Conservation (phyloP, 2,888 invertebrate species). For the Tinea pellionella region DNA sequence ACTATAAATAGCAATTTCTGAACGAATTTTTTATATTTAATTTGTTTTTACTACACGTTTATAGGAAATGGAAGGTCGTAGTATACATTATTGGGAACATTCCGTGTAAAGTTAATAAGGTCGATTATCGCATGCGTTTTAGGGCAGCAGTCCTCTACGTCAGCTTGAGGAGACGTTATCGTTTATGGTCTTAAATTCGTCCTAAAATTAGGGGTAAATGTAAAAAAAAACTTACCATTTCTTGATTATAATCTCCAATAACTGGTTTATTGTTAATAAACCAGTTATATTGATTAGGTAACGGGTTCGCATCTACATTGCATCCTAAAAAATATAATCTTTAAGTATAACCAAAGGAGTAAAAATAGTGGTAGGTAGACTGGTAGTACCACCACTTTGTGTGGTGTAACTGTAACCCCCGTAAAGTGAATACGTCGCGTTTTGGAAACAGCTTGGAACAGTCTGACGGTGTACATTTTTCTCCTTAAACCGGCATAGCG, state of each 20-base stretch:
- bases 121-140: too few relatives aligned
- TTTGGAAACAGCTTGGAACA: too few relatives aligned
- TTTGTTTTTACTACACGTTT: not conserved
- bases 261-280: constrained; percentile 86
- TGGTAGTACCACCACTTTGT: too few relatives aligned
- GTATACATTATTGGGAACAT: not conserved
- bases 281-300: constrained; percentile 85
- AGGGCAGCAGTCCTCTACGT: too few relatives aligned
- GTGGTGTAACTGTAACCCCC: too few relatives aligned
- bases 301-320: constrained; percentile 89
- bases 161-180: too few relatives aligned
- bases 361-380: not conserved
- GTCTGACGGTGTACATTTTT: too few relatives aligned
- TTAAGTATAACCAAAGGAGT: not conserved
- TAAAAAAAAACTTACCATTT: constrained; percentile 69
- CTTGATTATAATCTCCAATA: constrained; percentile 84
- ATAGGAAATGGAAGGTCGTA: not conserved
- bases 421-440: too few relatives aligned
- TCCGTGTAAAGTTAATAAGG: too few relatives aligned
- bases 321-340: constrained; percentile 60
- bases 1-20: not conserved
- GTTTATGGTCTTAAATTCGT: too few relatives aligned
- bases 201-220: too few relatives aligned
- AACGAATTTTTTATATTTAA: not conserved
- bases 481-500: too few relatives aligned